phyloP scores from a whole-genome alignment of 2,113 vertebrate species.

The Trematocara variabile region DNA sequence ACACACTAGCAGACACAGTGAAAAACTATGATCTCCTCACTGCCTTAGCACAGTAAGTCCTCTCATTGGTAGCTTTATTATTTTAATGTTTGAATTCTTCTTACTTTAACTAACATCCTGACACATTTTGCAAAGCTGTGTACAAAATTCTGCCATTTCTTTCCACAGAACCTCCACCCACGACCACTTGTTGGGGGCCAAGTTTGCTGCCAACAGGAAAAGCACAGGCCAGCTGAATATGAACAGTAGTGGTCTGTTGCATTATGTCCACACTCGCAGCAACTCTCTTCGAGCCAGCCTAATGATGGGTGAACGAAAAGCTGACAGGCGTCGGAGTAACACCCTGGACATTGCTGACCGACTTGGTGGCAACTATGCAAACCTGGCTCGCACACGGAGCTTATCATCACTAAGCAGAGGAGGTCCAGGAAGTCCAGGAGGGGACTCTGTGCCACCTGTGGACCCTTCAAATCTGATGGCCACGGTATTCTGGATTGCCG shows the following conservation, averaged over 20 bases:
- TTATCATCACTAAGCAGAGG: conserved; percentile 88
- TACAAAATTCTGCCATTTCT: not conserved
- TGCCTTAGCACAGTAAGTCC: conserved; percentile 92
- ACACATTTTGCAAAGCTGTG: not conserved
- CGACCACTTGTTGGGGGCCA: conserved; percentile 87
- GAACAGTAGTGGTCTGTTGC: conserved; percentile 78
- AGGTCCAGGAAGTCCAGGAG: conserved; percentile 43
- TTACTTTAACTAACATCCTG: not conserved
- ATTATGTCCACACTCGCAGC: conserved; percentile 83
- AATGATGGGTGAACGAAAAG: conserved; percentile 82
- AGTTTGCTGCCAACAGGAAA: conserved; percentile 93
- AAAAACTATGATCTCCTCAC: conserved; percentile 96
- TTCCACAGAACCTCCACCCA: conserved; percentile 79
- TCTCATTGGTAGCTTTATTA: not conserved
- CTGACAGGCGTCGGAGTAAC: conserved; percentile 89
- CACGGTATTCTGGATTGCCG: conserved; percentile 96
- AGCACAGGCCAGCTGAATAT: conserved; percentile 97
- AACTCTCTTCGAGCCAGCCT: conserved; percentile 90
- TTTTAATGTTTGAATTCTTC: not conserved
- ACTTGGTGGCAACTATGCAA: conserved; percentile 84
- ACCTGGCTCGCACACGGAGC: conserved; percentile 92
- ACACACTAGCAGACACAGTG: conserved; percentile 92
- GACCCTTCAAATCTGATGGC: conserved; percentile 95
- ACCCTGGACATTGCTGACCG: conserved; percentile 92
- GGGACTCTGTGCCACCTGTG: conserved; percentile 77